A percentile compares a stretch with the other conserved stretches of the same genome.
Evolutionary conservation across 2,888 invertebrate genomes (phyloP).

Genomic region (Trissonchulus sp.): DNA sequence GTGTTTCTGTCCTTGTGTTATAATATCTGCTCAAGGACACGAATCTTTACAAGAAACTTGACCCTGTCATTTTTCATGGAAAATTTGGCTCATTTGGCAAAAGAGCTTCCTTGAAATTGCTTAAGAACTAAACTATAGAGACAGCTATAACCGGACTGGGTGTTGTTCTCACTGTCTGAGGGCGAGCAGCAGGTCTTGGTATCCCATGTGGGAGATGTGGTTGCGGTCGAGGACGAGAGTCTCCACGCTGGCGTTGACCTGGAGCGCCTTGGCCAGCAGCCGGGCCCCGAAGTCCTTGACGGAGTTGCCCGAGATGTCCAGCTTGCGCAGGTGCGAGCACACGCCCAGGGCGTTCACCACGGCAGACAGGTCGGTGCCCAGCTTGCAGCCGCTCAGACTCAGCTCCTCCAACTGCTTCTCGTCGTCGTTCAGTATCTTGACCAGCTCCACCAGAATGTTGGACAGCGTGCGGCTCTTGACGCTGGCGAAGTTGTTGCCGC

Average conservation of each 20-base stretch:
- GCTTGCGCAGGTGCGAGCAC: conserved; percentile 38
- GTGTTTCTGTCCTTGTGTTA: too few species aligned
- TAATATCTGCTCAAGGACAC: too few species aligned
- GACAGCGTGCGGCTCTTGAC: conserved; percentile 39
- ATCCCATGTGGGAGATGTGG: conserved; percentile 76
- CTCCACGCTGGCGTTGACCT: conserved; percentile 81
- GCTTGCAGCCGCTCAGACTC: conserved; percentile 44
- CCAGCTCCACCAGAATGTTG: conserved; percentile 44
- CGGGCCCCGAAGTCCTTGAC: conserved; percentile 85
- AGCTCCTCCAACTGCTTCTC: conserved; percentile 43
- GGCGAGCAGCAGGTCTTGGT: conserved; percentile 82
- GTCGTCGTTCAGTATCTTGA: conserved; percentile 42
- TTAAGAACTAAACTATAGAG: too few species aligned
- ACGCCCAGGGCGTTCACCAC: conserved; percentile 48
- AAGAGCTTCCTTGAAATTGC: too few species aligned
- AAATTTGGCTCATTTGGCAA: too few species aligned
- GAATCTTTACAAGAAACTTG: too few species aligned
- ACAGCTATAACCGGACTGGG: too few species aligned
- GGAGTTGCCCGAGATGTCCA: conserved; percentile 50
- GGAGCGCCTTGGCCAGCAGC: conserved; percentile 84
- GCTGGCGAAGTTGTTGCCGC: conserved; percentile 44
- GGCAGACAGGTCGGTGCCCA: conserved; percentile 45
- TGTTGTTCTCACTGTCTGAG: conserved; percentile 65
- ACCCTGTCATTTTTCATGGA: too few species aligned
- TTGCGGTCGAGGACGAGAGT: conserved; percentile 83